These are phyloP conservation scores for Tachysurus vachellii DNA, from an alignment of 2,113 vertebrate genomes.

Conservation along the genomic window DNA sequence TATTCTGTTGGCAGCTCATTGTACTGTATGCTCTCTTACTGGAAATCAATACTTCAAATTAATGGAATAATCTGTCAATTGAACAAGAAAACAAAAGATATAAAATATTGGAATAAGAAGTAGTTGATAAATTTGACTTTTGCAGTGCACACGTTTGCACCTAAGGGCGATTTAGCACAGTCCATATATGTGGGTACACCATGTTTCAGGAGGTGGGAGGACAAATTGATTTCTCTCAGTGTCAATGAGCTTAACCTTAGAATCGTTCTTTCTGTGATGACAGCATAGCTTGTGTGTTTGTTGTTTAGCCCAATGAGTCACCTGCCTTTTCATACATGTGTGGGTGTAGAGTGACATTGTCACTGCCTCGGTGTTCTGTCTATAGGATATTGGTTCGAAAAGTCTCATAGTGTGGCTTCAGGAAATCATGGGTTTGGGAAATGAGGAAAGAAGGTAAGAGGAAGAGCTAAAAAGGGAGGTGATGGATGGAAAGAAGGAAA, in stretches of 20 bases:
- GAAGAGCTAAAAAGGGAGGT: slow-evolving; percentile 5
- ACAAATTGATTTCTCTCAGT: neutral
- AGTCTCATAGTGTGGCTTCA: neutral
- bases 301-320: slow-evolving; percentile 9
- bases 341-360: neutral
- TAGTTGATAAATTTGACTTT: too few relatives aligned
- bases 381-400: neutral
- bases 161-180: neutral
- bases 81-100: too few relatives aligned
- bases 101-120: too few relatives aligned
- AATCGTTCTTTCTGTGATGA: neutral
- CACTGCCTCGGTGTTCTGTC: neutral
- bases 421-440: neutral
- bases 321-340: neutral
- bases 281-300: neutral
- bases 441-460: neutral
- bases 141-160: neutral
- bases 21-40: too few relatives aligned
- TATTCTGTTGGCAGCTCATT: too few relatives aligned
- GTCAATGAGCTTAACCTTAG: neutral
- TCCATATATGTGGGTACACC: too few relatives aligned
- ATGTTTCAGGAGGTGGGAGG: neutral
- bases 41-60: too few relatives aligned
- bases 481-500: neutral
- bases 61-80: too few relatives aligned